Evolutionary conservation across 2,797 vertebrate species (phyloP).

Genomic region (Trachurus trachurus): DNA sequence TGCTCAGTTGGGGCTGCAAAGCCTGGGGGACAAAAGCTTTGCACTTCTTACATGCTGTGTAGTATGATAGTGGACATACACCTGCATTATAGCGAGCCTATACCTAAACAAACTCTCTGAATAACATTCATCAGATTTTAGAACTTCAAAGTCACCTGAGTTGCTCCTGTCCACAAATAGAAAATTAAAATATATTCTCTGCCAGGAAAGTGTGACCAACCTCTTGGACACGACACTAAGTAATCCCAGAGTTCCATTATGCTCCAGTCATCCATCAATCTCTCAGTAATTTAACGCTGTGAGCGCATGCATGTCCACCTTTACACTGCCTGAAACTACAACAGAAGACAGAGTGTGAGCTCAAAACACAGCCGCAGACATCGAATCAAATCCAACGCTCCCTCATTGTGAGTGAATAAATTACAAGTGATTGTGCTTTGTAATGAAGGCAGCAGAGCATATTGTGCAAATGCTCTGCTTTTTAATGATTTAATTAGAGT

Average conservation of each 20-base stretch:
- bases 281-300: conserved; percentile 53
- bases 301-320: conserved; percentile 51
- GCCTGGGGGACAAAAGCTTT: conserved; percentile 52
- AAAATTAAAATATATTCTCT: conserved; percentile 15
- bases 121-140: conserved; percentile 20
- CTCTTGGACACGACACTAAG: conserved; percentile 12
- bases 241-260: conserved; percentile 34
- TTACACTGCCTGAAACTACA: conserved; percentile 45
- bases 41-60: conserved; percentile 40
- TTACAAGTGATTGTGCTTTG: conserved; percentile 78
- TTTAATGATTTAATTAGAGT: conserved; percentile 87
- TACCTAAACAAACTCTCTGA: conserved; percentile 16
- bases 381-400: conserved; percentile 57
- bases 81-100: conserved; percentile 9
- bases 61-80: conserved; percentile 14
- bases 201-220: conserved; percentile 15
- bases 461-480: conserved; percentile 81
- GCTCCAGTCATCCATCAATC: conserved; percentile 48
- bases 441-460: conserved; percentile 83
- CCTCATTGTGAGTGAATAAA: conserved; percentile 78
- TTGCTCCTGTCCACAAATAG: neutral
- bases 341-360: conserved; percentile 44
- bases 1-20: conserved; percentile 56
- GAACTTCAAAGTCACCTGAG: neutral
- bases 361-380: conserved; percentile 38